Evolutionary conservation across 1,140 invertebrate genomes (phyloP), one percentile per base, ranked within the genome.

Genomic region (Plectrocnemia conspersa): DNA sequence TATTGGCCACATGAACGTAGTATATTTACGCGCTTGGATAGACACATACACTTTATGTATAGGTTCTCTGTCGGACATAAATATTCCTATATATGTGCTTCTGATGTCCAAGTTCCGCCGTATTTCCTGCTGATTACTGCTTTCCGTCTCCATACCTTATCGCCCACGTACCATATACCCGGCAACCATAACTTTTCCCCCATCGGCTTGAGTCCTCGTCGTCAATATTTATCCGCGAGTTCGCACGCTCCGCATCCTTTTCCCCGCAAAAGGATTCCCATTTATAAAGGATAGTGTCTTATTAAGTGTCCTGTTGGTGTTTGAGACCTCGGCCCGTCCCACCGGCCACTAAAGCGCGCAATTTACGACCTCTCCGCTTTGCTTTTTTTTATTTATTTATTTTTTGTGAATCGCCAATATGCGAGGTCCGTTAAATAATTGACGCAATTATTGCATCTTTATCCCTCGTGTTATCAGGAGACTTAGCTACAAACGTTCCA

Each of bases 111-210:
- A 22, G 36, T 40, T 56, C 35, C 46, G 19, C 46, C 36, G 54
- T 59, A 59, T 59, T 36, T 59, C 52, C 48, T 47, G 21, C 40
- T 59, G 57, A 59, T 59, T 59, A 59, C 57, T 54, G 47, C 57
- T 44, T 54, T 59, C 57, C 54, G 57, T 59, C 57, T 59, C 45
- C 46, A 52, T 54, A 24, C 36, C 46, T 59, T 59, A 54, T 59
- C 57, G 52, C 57, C 57, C 56, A 58, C 56, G 45, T 36, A 16
- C 25, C 24, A 16, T 42, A 24, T 45, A 45, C n/a, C 15, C 22
- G 16, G 41, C 22, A 19, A 3, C 41, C 18, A 5, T n/a, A n/a
- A 11, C 41, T 44, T 44, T 11, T 44, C 22, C 22, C 35, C 33
- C 46, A 15, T 15, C 13, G 25, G 16, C 48, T n/a, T 40, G 35